A percentile compares a stretch with the other conserved stretches of the same genome.
These are phyloP conservation scores for Antedon bifida DNA, from an alignment of 35 echinoderm and acorn worm species.

Conservation along the genomic window DNA sequence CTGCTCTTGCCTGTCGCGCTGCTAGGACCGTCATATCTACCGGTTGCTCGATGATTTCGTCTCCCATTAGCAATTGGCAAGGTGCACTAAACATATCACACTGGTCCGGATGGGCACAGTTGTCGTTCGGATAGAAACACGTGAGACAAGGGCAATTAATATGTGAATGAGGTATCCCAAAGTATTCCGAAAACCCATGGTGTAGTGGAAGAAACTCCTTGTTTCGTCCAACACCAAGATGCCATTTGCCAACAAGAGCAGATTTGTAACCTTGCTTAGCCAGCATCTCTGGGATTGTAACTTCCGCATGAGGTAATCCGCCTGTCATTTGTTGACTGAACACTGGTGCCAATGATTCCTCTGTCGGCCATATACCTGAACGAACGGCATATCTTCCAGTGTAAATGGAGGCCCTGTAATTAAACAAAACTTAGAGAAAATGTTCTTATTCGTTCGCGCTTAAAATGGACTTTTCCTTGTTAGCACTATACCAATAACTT, in stretches of 20 bases:
- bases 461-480: too few relatives aligned
- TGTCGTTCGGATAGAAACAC: background rate
- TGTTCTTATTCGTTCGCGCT: too few relatives aligned
- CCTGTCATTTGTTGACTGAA: constrained; percentile 27
- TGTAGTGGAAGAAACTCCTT: constrained; percentile 14
- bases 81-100: background rate
- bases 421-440: background rate
- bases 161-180: constrained; percentile 36
- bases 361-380: constrained; percentile 9
- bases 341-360: background rate
- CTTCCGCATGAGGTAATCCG: constrained; percentile 23
- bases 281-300: constrained; percentile 32
- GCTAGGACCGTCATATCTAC: background rate
- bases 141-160: constrained; percentile 23
- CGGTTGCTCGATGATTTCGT: constrained; percentile 7
- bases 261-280: constrained; percentile 33
- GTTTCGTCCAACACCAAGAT: constrained; percentile 42
- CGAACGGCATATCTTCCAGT: constrained; percentile 36
- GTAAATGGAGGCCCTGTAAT: constrained; percentile 27
- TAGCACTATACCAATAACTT: too few relatives aligned
- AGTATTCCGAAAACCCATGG: constrained; percentile 39
- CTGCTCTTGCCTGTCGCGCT: background rate
- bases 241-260: constrained; percentile 49
- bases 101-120: background rate
- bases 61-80: background rate